A percentile compares a stretch with the other conserved stretches of the same genome.
phyloP scores from a whole-genome alignment of 2,797 vertebrate genomes.

The Pipistrellus nathusii region DNA sequence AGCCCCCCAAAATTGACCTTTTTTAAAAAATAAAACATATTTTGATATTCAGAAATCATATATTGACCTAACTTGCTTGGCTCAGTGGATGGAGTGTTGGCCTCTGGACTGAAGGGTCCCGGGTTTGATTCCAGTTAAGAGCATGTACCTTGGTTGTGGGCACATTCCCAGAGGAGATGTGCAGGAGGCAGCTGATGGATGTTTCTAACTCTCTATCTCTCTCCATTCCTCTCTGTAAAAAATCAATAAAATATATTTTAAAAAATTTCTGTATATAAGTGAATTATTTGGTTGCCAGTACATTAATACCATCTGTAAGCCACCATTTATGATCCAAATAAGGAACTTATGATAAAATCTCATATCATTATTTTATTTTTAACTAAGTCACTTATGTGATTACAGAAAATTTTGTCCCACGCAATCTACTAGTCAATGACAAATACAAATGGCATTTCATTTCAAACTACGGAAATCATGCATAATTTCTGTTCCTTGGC shows the following conservation, averaged over 20 bases:
- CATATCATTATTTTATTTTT: background rate
- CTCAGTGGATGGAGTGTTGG: no score
- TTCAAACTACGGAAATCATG: constrained; percentile 63
- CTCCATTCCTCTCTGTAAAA: no score
- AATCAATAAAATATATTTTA: no score
- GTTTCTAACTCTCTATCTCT: no score
- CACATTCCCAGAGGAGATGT: no score
- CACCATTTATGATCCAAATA: background rate
- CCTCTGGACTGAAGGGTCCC: no score
- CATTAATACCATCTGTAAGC: background rate
- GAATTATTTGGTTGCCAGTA: background rate
- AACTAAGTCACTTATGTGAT: constrained; percentile 22
- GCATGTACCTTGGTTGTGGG: no score
- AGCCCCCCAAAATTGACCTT: background rate
- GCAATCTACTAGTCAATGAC: constrained; percentile 38
- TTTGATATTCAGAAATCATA: background rate
- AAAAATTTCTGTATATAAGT: background rate
- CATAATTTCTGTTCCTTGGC: constrained; percentile 66
- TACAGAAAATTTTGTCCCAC: constrained; percentile 21
- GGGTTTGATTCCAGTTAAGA: no score
- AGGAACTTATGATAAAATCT: constrained; percentile 14
- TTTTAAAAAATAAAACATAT: constrained; percentile 11
- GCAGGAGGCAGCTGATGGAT: no score
- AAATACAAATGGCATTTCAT: constrained; percentile 69
- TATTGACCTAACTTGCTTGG: background rate